Percentiles rank a stretch among this genome's conserved stretches.
Conservation (phyloP, 2,888 invertebrate species). For the Blastobasis adustella region DNA sequence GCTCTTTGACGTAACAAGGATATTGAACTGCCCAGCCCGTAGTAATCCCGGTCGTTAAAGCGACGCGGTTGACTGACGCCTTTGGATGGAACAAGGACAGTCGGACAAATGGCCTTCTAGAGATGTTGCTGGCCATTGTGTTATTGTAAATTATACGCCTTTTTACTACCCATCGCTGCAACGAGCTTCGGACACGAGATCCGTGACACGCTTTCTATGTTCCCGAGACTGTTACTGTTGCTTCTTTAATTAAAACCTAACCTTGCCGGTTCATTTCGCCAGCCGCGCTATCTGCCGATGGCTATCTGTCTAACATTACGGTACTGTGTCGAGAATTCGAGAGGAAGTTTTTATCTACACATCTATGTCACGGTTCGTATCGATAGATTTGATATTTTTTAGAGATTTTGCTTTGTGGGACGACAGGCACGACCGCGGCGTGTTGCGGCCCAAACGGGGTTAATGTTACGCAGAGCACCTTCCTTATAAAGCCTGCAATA, state of each 20-base stretch:
- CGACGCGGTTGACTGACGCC: conserved; percentile 26
- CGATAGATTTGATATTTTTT: not conserved
- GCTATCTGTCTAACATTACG: conserved; percentile 2
- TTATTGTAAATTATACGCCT: conserved; percentile 49
- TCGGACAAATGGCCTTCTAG: conserved; percentile 37
- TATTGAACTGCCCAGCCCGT: not conserved
- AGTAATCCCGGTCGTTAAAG: conserved; percentile 12
- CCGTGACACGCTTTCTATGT: conserved; percentile 59
- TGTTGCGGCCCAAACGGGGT: conserved; percentile 39
- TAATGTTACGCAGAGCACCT: conserved; percentile 43
- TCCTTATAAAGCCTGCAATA: conserved; percentile 32
- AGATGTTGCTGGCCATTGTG: conserved; percentile 41
- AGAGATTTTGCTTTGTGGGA: not conserved
- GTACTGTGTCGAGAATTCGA: not conserved
- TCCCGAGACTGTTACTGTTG: conserved; percentile 19
- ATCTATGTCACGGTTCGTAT: conserved; percentile 4
- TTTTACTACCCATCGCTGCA: conserved; percentile 34
- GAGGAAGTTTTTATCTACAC: conserved; percentile 5
- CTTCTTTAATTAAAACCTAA: conserved; percentile 8
- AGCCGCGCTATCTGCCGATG: conserved; percentile 7
- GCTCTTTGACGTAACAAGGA: no score
- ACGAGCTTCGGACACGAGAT: conserved; percentile 23
- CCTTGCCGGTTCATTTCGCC: conserved; percentile 6
- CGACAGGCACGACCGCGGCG: conserved; percentile 14
- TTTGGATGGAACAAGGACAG: conserved; percentile 41